Conservation (phyloP, 2,797 vertebrate species). For the Pangasius larnaudii region DNA sequence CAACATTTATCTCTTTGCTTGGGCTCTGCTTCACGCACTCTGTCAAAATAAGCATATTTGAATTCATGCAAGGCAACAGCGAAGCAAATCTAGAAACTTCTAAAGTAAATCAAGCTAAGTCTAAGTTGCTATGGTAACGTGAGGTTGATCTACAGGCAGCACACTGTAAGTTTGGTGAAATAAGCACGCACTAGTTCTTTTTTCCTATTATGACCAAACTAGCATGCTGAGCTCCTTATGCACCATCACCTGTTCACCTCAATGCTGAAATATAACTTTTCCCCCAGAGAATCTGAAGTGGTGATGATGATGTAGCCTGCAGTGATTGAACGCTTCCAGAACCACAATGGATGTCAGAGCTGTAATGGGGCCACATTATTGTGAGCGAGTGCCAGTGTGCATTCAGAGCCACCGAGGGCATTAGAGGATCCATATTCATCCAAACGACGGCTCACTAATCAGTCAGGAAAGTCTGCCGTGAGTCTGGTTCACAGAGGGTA, state of each 20-base stretch:
- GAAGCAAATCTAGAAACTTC: not conserved
- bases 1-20: not conserved
- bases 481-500: constrained; percentile 37
- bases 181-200: not conserved
- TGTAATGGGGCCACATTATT: constrained; percentile 52
- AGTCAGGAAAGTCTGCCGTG: constrained; percentile 36
- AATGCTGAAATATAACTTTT: not conserved
- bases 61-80: not conserved
- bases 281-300: constrained; percentile 23
- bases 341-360: constrained; percentile 43
- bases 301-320: constrained; percentile 20
- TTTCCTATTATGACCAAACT: not conserved
- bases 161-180: not conserved
- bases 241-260: not conserved
- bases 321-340: constrained; percentile 27
- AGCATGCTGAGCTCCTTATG: not conserved
- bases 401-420: constrained; percentile 34
- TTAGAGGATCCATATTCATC: constrained; percentile 50
- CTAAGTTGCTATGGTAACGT: not conserved
- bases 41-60: not conserved
- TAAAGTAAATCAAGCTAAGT: not conserved
- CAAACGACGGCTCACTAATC: constrained; percentile 33
- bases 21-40: not conserved
- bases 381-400: constrained; percentile 50
- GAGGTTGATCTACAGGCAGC: not conserved